Conservation (phyloP, 30 jellyfish, hydroid and myxozoan species). For the Cassiopea andromeda region DNA sequence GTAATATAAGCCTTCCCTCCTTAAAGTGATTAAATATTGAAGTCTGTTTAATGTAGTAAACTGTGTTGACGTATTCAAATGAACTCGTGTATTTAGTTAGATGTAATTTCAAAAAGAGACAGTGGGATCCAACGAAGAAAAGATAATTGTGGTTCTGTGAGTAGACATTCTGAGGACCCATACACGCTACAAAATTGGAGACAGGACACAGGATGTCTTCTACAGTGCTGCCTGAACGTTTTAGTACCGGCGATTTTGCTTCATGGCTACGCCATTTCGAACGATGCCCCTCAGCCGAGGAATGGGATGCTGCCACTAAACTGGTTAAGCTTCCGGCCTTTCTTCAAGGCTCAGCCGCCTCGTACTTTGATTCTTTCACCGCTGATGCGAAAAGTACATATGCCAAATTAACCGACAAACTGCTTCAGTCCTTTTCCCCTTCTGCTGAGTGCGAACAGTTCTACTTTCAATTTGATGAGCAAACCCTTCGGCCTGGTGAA, state of each 20-base stretch:
- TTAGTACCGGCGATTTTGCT: constrained; percentile 14
- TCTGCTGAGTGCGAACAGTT: neutral
- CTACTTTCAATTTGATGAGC: constrained; percentile 3
- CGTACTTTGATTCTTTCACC: neutral
- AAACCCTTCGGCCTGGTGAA: constrained; percentile 11
- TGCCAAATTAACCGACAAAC: constrained; percentile 12
- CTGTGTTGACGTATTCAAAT: too few relatives aligned
- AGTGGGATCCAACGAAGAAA: too few relatives aligned
- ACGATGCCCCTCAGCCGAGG: constrained; percentile 1
- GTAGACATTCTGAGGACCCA: too few relatives aligned
- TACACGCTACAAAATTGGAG: constrained; percentile 36
- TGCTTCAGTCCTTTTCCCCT: constrained; percentile 13
- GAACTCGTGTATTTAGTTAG: too few relatives aligned
- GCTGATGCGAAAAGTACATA: neutral
- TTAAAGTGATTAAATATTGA: too few relatives aligned
- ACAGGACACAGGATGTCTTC: constrained; percentile 7
- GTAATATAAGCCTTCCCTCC: too few relatives aligned
- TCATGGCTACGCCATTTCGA: constrained; percentile 5
- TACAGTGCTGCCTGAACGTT: constrained; percentile 11
- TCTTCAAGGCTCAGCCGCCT: neutral
- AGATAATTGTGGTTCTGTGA: too few relatives aligned
- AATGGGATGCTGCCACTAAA: constrained; percentile 1
- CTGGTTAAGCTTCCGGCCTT: constrained; percentile 14
- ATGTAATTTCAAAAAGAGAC: too few relatives aligned
- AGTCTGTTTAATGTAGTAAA: too few relatives aligned